phyloP scores from a whole-genome alignment of 2,888 invertebrate genomes.

The Drosophila parthenogenetica region DNA sequence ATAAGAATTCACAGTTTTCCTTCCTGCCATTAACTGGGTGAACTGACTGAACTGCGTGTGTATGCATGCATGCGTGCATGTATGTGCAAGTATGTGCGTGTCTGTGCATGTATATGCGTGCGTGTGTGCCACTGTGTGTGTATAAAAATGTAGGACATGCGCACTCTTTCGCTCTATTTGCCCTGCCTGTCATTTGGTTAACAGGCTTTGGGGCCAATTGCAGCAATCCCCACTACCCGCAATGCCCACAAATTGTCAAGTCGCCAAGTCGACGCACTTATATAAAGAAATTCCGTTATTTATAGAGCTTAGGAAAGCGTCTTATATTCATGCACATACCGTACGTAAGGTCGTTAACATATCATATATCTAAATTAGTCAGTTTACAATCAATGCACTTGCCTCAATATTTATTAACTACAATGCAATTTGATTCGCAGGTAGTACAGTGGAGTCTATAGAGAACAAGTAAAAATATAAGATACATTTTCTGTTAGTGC shows the following conservation, averaged over 20 bases:
- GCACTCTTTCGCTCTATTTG: constrained; percentile 53
- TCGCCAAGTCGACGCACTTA: constrained; percentile 39
- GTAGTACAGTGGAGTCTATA: no score
- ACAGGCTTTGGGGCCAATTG: constrained; percentile 53
- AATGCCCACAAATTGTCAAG: constrained; percentile 7
- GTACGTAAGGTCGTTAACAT: background rate
- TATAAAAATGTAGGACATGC: constrained; percentile 68
- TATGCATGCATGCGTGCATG: constrained; percentile 16
- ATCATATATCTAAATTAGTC: constrained; percentile 2
- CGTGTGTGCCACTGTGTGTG: constrained; percentile 24
- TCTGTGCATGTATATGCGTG: constrained; percentile 28
- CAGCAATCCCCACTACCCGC: constrained; percentile 29
- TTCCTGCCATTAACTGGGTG: constrained; percentile 41
- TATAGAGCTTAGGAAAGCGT: constrained; percentile 3
- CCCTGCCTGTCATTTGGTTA: constrained; percentile 42
- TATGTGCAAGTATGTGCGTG: constrained; percentile 15
- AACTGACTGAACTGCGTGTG: constrained; percentile 38
- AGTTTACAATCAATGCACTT: constrained; percentile 24
- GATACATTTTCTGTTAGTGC: no score
- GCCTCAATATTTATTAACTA: constrained; percentile 3
- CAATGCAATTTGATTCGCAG: constrained; percentile 9
- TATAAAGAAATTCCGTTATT: constrained; percentile 17
- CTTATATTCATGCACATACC: constrained; percentile 4
- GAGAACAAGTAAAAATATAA: no score
- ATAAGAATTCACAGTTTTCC: constrained; percentile 29